Evolutionary conservation across 1,140 invertebrate genomes (phyloP), one percentile per base, ranked within the genome.

Genomic region (Drosophila lowei): DNA sequence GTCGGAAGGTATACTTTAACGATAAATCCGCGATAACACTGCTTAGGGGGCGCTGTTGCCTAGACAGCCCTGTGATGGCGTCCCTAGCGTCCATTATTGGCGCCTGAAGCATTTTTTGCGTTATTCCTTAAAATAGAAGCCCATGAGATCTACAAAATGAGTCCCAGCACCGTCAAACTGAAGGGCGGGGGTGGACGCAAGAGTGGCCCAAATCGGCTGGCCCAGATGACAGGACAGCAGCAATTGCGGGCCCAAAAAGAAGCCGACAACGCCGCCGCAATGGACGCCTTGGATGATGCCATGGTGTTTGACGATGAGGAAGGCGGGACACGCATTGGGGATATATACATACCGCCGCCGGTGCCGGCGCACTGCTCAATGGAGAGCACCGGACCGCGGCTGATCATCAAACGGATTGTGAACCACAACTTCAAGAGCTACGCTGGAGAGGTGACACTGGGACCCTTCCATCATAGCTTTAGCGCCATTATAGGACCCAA

Each of bases 361-460:
- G 94, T 95, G n/a, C 94, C 93, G 59, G 93, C 94, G 6, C 93
- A 94, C n/a, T 93, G 93, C 41, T 94, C 94, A 21, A 93, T 94
- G 73, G 95, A 96, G 70, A 93, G 92, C n/a, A 93, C 91, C 16
- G 96, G 95, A 0, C 95, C 96, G 6, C 93, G 98, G 11, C 92
- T 99, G 21, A 95, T 99, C 44, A 99, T 99, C 28, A 95, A 95
- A 1, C 94, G 98, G 72, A 99, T 99, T 79, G 94, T 95, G 0
- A 99, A 98, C 92, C 93, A 95, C 30, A 98, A 99, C 92, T 99
- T 99, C 90, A 99, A 99, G 93, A 99, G 98, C 89, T 99, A 99
- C 91, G 97, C 96, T 63, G 97, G 97, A 0, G 93, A 93, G 48
- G 94, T 96, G 89, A 92, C 93, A 11, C 92, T 98, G 60, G 97